These are phyloP conservation scores for Elymnias hypermnestra DNA, from an alignment of 1,140 invertebrate genomes.

Conservation along the genomic window DNA sequence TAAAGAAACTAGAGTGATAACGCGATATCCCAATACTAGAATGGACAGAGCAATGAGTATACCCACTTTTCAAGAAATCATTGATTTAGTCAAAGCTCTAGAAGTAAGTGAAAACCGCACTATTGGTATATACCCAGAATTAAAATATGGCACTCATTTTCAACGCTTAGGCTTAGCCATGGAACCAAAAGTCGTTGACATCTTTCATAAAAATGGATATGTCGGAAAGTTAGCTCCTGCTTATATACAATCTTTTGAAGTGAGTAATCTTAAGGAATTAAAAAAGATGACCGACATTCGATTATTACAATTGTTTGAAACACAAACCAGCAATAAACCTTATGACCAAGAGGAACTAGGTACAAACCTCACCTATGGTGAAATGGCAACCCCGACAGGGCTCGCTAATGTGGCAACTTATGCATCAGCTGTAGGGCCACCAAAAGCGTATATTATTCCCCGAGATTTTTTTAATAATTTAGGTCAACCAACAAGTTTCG, in stretches of 20 bases:
- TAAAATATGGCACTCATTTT: conserved; percentile 57
- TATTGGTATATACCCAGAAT: conserved; percentile 67
- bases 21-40: conserved; percentile 49
- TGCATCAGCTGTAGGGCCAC: conserved; percentile 54
- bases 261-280: conserved; percentile 52
- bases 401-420: conserved; percentile 51
- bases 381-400: conserved; percentile 51
- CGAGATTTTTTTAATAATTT: conserved; percentile 40
- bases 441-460: conserved; percentile 58
- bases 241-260: conserved; percentile 64
- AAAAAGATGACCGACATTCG: conserved; percentile 51
- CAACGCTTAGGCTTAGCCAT: conserved; percentile 43
- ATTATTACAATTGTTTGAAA: conserved; percentile 46
- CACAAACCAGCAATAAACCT: conserved; percentile 33
- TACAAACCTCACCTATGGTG: conserved; percentile 40
- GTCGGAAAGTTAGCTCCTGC: conserved; percentile 31
- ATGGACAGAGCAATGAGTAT: conserved; percentile 48
- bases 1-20: conserved; percentile 44
- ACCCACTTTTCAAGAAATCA: conserved; percentile 60
- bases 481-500: conserved; percentile 42
- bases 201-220: conserved; percentile 53
- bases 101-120: conserved; percentile 46
- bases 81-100: conserved; percentile 52
- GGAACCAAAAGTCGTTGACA: conserved; percentile 47
- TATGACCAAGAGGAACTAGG: conserved; percentile 41